Percentiles rank a stretch among this genome's conserved stretches.
These are phyloP conservation scores for Eristalis arbustorum DNA, from an alignment of 2,888 invertebrate genomes.

Conservation along the genomic window DNA sequence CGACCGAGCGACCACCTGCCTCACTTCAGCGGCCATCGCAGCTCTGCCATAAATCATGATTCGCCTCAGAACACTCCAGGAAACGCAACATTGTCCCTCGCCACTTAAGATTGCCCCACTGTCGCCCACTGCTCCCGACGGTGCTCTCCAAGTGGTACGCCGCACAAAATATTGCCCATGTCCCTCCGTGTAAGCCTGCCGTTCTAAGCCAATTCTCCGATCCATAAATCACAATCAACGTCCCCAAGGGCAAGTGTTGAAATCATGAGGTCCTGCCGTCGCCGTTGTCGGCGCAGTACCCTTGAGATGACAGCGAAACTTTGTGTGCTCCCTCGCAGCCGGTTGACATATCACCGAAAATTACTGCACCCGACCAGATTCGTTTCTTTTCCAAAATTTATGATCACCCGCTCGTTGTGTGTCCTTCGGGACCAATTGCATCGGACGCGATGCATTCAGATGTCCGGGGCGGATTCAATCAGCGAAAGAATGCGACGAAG, in stretches of 20 bases:
- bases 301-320: constrained; percentile 38
- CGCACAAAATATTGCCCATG: background rate
- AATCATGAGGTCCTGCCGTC: background rate
- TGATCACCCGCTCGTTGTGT: background rate
- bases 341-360: constrained; percentile 11
- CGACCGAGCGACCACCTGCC: background rate
- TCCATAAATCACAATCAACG: constrained; percentile 5
- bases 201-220: background rate
- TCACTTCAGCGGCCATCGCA: background rate
- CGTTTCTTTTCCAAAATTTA: constrained; percentile 26
- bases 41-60: background rate
- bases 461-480: constrained; percentile 16
- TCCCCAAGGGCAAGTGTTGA: constrained; percentile 7
- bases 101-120: background rate
- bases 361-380: background rate
- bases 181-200: background rate
- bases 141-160: background rate
- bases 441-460: background rate
- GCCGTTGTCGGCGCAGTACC: background rate
- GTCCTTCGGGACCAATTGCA: constrained; percentile 4
- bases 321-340: background rate
- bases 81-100: background rate
- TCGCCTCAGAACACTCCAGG: background rate
- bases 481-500: background rate
- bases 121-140: background rate